phyloP scores from a whole-genome alignment of 2,797 vertebrate genomes.

The Orientallactaga sibirica region DNA sequence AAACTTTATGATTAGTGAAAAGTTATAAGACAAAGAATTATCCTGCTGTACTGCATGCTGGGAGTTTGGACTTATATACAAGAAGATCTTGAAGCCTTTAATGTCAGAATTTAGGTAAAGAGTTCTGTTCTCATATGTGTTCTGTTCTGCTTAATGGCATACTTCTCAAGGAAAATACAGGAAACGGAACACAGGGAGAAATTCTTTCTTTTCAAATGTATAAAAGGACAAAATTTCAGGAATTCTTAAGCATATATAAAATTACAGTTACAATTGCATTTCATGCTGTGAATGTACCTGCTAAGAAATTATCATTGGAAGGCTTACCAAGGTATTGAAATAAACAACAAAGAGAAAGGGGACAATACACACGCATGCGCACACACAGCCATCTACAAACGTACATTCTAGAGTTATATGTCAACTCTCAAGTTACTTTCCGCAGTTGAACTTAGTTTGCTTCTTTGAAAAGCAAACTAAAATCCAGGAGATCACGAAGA shows the following conservation, averaged over 20 bases:
- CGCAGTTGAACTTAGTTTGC: not conserved
- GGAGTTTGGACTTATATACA: conserved; percentile 56
- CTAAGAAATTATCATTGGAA: conserved; percentile 30
- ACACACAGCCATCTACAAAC: not conserved
- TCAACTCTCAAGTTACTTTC: conserved; percentile 8
- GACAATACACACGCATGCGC: not conserved
- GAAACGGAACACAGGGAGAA: conserved; percentile 57
- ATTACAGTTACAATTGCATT: not conserved
- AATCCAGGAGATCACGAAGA: not conserved
- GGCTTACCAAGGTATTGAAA: not conserved
- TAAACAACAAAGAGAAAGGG: not conserved
- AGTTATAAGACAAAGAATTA: not conserved
- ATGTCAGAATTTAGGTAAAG: conserved; percentile 58
- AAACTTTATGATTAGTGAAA: conserved; percentile 21
- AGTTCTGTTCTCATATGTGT: conserved; percentile 18
- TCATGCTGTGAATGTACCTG: not conserved
- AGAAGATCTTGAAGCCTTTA: conserved; percentile 52
- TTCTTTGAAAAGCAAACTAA: conserved; percentile 31
- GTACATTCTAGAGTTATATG: not conserved
- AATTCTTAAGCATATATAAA: conserved; percentile 46
- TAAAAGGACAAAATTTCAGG: not conserved
- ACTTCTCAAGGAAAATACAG: conserved; percentile 55
- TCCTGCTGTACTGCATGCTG: not conserved
- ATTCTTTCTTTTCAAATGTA: conserved; percentile 44
- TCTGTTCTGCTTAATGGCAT: conserved; percentile 70